Base-by-base conservation (phyloP, 1,140 invertebrate genomes). In the Brachionus asplanchnoidis region DNA sequence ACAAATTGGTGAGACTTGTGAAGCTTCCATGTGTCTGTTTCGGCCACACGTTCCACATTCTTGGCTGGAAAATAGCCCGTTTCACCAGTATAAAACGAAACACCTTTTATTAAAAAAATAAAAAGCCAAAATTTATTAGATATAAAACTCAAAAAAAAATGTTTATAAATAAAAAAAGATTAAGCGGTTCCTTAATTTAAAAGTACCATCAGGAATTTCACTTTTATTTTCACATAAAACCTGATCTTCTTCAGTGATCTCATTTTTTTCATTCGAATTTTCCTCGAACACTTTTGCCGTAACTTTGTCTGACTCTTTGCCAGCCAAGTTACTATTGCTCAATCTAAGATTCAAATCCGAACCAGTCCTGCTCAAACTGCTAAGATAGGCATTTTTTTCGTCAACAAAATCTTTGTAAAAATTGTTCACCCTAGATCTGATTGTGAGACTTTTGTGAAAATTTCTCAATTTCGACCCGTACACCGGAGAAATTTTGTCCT, bases 61-160 rank as follows among this genome's bases (percentile, higher is more conserved):
- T 84, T 84, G n/a, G 9, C 9, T 40, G 82, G 32, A 84, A 70
- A 70, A 14, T 50, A 46, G 0, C 82, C 82, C n/a, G 14, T 46
- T 73, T 84, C 82, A 40, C 82, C 82, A 53, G 82, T 84, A 20
- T n/a, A 23, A 56, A 68, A 68, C 14, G 82, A 84, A 20, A 50
- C 28, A 40, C 82, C 82, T 84, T 68, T 20, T 26, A 44, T 28
- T 28, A 11, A 17, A 83, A 42, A 36, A 82, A 0, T 40, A 60
- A 80, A 82, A 3, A 32, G 14, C 3, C 32, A 32, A 20, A 28
- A 80, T 56, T 26, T 32, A 28, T 36, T 80, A 8, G 40, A 1
- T 3, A 66, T 23, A 26, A 8, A 50, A 46, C 26, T 79, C 4
- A 26, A 79, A 28, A 23, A 50, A 78, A n/a, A n/a, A n/a, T n/a